Percentiles rank a stretch among this genome's conserved stretches.
Conservation (phyloP, 2,113 vertebrate genomes). For the Erinaceus europaeus region DNA sequence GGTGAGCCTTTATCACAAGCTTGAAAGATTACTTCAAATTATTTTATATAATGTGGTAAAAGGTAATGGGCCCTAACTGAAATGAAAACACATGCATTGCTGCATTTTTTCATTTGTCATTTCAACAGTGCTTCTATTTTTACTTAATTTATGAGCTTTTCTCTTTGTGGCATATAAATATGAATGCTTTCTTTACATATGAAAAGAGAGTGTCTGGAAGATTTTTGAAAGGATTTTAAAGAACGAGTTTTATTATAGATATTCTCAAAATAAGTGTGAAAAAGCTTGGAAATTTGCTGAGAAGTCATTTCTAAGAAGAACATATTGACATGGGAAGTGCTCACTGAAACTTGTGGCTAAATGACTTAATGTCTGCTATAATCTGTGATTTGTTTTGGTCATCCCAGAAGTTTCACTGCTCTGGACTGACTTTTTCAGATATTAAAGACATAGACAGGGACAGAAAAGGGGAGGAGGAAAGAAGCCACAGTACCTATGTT, state of each 20-base stretch:
- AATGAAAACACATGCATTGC: slow-evolving; percentile 28
- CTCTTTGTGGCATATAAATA: slow-evolving; percentile 36
- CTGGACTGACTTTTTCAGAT: no score
- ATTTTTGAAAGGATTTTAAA: slow-evolving; percentile 28
- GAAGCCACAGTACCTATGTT: no score
- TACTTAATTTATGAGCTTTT: slow-evolving; percentile 57
- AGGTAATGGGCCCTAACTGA: slow-evolving; percentile 23
- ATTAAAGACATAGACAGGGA: no score
- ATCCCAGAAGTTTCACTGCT: no score
- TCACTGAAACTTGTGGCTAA: slow-evolving; percentile 34
- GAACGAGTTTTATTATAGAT: slow-evolving; percentile 33
- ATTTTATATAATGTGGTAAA: background rate
- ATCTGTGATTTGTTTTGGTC: slow-evolving; percentile 7
- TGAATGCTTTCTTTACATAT: slow-evolving; percentile 53
- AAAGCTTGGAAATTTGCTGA: slow-evolving; percentile 38
- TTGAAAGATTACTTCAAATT: background rate
- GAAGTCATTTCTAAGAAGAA: slow-evolving; percentile 9
- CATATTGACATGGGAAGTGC: slow-evolving; percentile 49
- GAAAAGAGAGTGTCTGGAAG: slow-evolving; percentile 36
- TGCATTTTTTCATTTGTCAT: slow-evolving; percentile 20
- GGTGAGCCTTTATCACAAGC: background rate
- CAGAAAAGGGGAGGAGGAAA: no score
- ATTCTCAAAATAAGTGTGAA: slow-evolving; percentile 23
- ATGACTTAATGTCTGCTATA: slow-evolving; percentile 23
- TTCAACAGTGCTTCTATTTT: slow-evolving; percentile 32